A percentile compares a stretch with the other conserved stretches of the same genome.
phyloP scores from a whole-genome alignment of 1,140 invertebrate species.

The Drosophila kikkawai region DNA sequence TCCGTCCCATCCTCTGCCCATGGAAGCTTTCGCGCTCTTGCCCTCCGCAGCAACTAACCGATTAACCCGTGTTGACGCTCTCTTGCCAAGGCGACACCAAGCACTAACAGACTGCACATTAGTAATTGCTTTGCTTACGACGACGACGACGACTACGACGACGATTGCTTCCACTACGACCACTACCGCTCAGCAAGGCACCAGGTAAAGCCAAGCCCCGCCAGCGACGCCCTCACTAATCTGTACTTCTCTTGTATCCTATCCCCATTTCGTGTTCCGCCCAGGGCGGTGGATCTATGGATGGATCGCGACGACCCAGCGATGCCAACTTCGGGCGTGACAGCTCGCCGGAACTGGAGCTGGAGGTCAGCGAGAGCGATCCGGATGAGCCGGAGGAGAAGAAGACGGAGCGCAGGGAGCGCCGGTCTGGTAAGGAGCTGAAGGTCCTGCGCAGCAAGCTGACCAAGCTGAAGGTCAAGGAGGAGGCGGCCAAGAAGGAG shows the following conservation, averaged over 20 bases:
- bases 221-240: conserved; percentile 4
- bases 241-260: not conserved
- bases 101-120: conserved; percentile 78
- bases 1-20: conserved; percentile 11
- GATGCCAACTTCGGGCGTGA: conserved; percentile 75
- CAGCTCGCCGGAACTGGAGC: conserved; percentile 85
- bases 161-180: conserved; percentile 68
- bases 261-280: conserved; percentile 1
- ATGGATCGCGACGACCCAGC: conserved; percentile 76
- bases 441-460: conserved; percentile 92
- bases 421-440: conserved; percentile 89
- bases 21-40: conserved; percentile 34
- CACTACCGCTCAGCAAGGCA: conserved; percentile 51
- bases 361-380: conserved; percentile 87
- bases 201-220: conserved; percentile 57
- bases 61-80: conserved; percentile 72
- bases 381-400: conserved; percentile 91
- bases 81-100: conserved; percentile 76
- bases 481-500: conserved; percentile 91
- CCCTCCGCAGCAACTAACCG: conserved; percentile 40
- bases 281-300: conserved; percentile 75
- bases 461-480: conserved; percentile 91
- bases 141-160: conserved; percentile 58
- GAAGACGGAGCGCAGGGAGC: conserved; percentile 86
- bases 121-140: conserved; percentile 84